Percentiles rank a stretch among this genome's conserved stretches.
Conservation (phyloP, 1,140 invertebrate species). For the Bemisia tabaci region DNA sequence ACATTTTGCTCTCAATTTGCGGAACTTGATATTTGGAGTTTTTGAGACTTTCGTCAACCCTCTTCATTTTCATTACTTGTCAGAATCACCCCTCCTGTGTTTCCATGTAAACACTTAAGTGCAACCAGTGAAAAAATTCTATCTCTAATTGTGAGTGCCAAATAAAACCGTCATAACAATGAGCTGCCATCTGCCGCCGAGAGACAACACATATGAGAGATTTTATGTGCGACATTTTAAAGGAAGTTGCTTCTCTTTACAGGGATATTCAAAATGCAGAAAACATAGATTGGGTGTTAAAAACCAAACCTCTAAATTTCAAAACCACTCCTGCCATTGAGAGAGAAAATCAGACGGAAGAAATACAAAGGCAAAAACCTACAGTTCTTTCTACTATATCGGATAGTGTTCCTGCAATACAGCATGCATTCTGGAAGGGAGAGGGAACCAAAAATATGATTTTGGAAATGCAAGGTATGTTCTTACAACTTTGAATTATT, state of each 20-base stretch:
- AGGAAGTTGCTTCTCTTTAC: conserved; percentile 1
- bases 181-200: too few species aligned
- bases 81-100: too few species aligned
- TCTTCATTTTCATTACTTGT: too few species aligned
- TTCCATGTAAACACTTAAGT: too few species aligned
- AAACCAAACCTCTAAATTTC: background rate
- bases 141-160: too few species aligned
- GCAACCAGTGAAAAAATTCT: too few species aligned
- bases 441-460: conserved; percentile 30
- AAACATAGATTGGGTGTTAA: conserved; percentile 4
- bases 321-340: background rate
- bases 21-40: too few species aligned
- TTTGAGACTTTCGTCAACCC: too few species aligned
- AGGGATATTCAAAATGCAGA: conserved; percentile 3
- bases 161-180: too few species aligned
- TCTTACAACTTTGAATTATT: too few species aligned
- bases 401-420: conserved; percentile 18
- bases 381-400: conserved; percentile 4
- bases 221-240: conserved; percentile 4
- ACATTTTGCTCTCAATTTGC: too few species aligned
- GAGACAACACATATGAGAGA: too few species aligned
- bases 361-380: background rate
- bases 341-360: background rate
- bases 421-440: conserved; percentile 37
- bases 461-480: conserved; percentile 28